phyloP scores from a whole-genome alignment of 2,888 invertebrate genomes.

The Drosophila multiciliata region DNA sequence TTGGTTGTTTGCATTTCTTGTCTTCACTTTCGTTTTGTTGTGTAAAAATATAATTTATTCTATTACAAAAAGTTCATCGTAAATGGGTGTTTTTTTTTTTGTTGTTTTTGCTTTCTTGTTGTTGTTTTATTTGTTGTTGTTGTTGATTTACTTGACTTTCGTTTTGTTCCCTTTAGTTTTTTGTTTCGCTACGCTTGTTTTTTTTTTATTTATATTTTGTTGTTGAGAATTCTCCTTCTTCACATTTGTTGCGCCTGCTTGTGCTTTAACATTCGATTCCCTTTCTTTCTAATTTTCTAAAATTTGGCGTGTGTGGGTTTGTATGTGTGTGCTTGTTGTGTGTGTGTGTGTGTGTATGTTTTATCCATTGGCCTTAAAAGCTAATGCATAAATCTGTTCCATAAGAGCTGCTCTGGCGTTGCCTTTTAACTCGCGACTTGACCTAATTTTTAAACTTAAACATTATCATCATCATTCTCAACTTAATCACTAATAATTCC shows the following conservation, averaged over 20 bases:
- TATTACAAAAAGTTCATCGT: conserved; percentile 59
- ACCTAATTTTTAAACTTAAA: conserved; percentile 57
- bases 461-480: conserved; percentile 22
- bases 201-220: conserved; percentile 18
- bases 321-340: conserved; percentile 17
- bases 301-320: conserved; percentile 40
- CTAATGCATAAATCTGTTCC: conserved; percentile 45
- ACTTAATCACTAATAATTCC: conserved; percentile 48
- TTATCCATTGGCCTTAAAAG: conserved; percentile 39
- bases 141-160: conserved; percentile 54
- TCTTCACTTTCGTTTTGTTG: conserved; percentile 62
- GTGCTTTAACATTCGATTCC: conserved; percentile 74
- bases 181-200: conserved; percentile 61
- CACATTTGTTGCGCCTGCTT: conserved; percentile 58
- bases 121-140: conserved; percentile 23
- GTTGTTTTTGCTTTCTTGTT: conserved; percentile 25
- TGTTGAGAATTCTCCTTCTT: conserved; percentile 40
- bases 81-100: conserved; percentile 43
- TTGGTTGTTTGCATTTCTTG: conserved; percentile 70
- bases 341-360: conserved; percentile 29
- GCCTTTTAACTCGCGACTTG: conserved; percentile 18
- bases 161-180: conserved; percentile 62
- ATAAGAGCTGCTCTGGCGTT: conserved; percentile 34
- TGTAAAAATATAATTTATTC: conserved; percentile 64
- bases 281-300: conserved; percentile 39